Conservation (phyloP, 2,888 invertebrate species). For the Carpatolechia fugitivella region DNA sequence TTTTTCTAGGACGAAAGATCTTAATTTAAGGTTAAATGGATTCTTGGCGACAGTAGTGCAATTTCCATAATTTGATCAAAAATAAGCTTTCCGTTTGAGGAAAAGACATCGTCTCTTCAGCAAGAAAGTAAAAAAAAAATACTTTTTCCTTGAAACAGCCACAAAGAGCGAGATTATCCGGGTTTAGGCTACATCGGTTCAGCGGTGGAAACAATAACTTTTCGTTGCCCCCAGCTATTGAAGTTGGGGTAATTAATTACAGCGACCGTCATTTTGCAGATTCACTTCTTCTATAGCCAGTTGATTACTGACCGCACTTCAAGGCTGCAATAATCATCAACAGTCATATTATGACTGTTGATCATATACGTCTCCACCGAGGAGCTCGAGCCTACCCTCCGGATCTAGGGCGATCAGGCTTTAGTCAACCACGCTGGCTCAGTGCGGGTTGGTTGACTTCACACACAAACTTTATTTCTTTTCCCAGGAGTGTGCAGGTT, state of each 20-base stretch:
- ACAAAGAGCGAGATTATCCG: slow-evolving; percentile 71
- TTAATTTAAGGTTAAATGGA: too few species aligned
- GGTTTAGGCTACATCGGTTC: slow-evolving; percentile 68
- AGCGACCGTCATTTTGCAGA: slow-evolving; percentile 61
- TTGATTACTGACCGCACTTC: slow-evolving; percentile 55
- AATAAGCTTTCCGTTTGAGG: slow-evolving; percentile 8
- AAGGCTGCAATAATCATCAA: too few species aligned
- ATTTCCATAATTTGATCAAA: slow-evolving; percentile 3
- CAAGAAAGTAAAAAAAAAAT: slow-evolving; percentile 65
- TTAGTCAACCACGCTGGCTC: too few species aligned
- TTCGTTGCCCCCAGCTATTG: slow-evolving; percentile 67
- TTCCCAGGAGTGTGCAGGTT: too few species aligned
- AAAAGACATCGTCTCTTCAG: slow-evolving; percentile 36
- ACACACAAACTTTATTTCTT: too few species aligned
- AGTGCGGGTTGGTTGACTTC: too few species aligned
- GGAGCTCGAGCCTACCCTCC: too few species aligned
- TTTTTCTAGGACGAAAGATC: too few species aligned
- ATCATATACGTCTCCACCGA: too few species aligned
- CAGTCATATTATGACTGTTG: too few species aligned
- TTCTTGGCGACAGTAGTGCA: slow-evolving; percentile 5
- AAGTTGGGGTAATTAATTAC: slow-evolving; percentile 73
- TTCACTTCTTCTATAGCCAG: slow-evolving; percentile 57
- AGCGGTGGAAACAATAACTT: slow-evolving; percentile 70
- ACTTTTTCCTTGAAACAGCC: slow-evolving; percentile 66
- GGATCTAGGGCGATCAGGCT: too few species aligned